Evolutionary conservation across 2,888 invertebrate genomes (phyloP), one percentile per base, ranked within the genome.

Genomic region (Elmis aenea): DNA sequence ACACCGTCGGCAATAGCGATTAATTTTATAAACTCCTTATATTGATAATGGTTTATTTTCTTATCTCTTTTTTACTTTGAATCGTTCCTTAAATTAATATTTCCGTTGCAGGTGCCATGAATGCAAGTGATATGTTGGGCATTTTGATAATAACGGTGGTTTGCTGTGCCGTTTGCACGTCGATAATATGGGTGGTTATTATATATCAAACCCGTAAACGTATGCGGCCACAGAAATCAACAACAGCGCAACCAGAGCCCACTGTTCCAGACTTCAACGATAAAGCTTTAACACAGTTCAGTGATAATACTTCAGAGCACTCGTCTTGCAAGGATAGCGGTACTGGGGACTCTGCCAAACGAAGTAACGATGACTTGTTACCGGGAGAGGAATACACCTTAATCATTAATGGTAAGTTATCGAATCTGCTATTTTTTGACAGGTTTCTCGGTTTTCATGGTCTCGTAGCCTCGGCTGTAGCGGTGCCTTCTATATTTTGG

Each of bases 81-180:
- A 13, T 38, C 12, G 12, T 20, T 5, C 23, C 13, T 12, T 8
- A 20, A 18, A 18, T n/a, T n/a, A n/a, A n/a, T n/a, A n/a, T n/a
- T n/a, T n/a, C n/a, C n/a, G 10, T 34, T 38, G 16, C 22, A 54
- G 54, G 41, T 29, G 39, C 45, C 56, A 64, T 73, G 2, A 69
- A 74, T 38, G 81, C 83, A 57, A 82, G 85, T 57, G 85, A 87
- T 52, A 85, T 87, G 69, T 78, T 87, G 39, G 89, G 91, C 33
- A 83, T 93, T 46, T 85, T 92, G 50, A 81, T 93, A 57, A 89
- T 94, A 51, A 88, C 89, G 2, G 85, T 90, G 1, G 88, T 91
- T 22, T 88, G 89, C 65, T 89, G 92, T 68, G 85, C 92, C 32
- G 87, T 94, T 9, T 83, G 85, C n/a, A 93, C 92, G 4, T 90